Percentiles rank a stretch among this genome's conserved stretches.
Evolutionary conservation across 2,113 vertebrate species (phyloP).

Genomic region (Tragulus kanchil): DNA sequence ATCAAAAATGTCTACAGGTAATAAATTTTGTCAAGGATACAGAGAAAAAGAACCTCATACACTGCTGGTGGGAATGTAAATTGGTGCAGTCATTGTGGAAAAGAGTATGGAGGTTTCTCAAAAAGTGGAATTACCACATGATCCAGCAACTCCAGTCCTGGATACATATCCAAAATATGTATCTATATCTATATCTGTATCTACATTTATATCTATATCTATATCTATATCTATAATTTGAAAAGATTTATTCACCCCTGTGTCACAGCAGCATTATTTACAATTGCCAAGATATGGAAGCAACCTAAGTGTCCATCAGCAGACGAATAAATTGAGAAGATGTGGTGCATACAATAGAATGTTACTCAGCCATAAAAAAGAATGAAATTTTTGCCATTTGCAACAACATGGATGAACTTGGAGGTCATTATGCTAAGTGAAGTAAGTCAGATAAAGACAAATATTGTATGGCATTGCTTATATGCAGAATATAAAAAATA

Average conservation of each 20-base stretch:
- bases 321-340: background rate
- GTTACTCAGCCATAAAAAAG: background rate
- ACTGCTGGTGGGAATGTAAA: background rate
- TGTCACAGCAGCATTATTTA: background rate
- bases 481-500: background rate
- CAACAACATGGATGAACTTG: background rate
- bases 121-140: background rate
- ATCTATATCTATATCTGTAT: too few relatives aligned
- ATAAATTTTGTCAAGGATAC: background rate
- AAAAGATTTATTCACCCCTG: background rate
- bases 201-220: too few relatives aligned
- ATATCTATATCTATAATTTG: background rate
- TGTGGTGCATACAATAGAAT: background rate
- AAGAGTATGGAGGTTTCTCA: background rate
- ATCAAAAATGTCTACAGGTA: background rate
- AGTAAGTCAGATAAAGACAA: background rate
- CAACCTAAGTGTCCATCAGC: background rate
- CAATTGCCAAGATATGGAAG: background rate
- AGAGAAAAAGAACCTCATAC: background rate
- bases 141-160: background rate
- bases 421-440: background rate
- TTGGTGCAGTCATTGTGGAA: background rate
- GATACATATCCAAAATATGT: background rate
- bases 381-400: background rate
- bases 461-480: background rate